These are phyloP conservation scores for Porites cylindrica DNA, from an alignment of 92 coral and sea anemone species.

Conservation along the genomic window DNA sequence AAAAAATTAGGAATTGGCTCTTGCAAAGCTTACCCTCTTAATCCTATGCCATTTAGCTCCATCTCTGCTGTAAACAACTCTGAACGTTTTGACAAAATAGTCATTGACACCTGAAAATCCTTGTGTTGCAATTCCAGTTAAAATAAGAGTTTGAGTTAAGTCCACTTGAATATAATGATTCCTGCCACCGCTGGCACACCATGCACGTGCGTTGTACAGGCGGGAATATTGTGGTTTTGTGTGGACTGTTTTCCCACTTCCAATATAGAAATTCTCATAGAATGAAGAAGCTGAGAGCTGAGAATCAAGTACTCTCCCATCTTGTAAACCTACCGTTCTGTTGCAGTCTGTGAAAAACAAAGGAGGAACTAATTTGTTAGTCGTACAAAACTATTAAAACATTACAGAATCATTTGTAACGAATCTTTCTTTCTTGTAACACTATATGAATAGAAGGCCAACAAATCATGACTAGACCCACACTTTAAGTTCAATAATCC, in stretches of 20 bases:
- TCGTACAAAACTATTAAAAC: no score
- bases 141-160: background rate
- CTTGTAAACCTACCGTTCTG: conserved; percentile 52
- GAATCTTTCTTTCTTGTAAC: no score
- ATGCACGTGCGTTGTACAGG: conserved; percentile 46
- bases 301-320: conserved; percentile 42
- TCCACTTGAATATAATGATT: conserved; percentile 47
- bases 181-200: conserved; percentile 46
- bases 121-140: conserved; percentile 68
- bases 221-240: conserved; percentile 56
- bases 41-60: conserved; percentile 38
- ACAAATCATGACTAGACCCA: no score
- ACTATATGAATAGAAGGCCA: no score
- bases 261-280: conserved; percentile 6
- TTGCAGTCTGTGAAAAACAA: conserved; percentile 25
- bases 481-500: no score
- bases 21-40: background rate
- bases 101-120: conserved; percentile 48
- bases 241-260: conserved; percentile 4
- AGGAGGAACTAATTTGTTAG: background rate
- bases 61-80: conserved; percentile 48
- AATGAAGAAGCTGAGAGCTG: conserved; percentile 49
- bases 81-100: conserved; percentile 60
- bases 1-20: no score
- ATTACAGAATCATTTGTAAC: no score